phyloP scores from a whole-genome alignment of 2,888 invertebrate species.

The Andrena chrysosceles region DNA sequence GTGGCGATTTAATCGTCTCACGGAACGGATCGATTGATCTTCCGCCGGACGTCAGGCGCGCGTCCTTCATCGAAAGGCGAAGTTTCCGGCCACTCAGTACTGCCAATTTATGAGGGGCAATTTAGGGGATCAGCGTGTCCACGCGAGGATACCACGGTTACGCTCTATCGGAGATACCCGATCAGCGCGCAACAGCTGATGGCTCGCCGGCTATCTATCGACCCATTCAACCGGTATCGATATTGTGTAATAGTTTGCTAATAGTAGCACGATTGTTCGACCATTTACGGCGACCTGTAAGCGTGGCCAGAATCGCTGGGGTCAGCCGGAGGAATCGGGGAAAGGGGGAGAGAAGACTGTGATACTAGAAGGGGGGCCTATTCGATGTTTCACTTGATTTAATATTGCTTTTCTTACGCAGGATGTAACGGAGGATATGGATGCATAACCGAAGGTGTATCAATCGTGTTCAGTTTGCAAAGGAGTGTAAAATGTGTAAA shows the following conservation, averaged over 20 bases:
- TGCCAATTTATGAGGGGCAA: conserved; percentile 65
- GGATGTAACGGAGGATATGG: no score
- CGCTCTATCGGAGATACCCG: conserved; percentile 70
- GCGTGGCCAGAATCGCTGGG: conserved; percentile 52
- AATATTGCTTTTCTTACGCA: no score
- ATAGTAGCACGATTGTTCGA: conserved; percentile 79
- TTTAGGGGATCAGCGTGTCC: conserved; percentile 64
- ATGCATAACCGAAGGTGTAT: no score
- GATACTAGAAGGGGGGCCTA: not conserved
- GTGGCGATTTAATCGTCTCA: conserved; percentile 20
- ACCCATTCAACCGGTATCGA: conserved; percentile 73
- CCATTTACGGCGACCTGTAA: conserved; percentile 66
- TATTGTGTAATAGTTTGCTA: conserved; percentile 79
- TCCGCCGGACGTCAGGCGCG: conserved; percentile 12
- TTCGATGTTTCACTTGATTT: no score
- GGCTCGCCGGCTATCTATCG: conserved; percentile 74
- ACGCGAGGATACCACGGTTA: conserved; percentile 50
- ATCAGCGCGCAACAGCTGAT: conserved; percentile 80
- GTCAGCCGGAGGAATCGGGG: conserved; percentile 19
- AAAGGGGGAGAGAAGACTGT: conserved; percentile 30
- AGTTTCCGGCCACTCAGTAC: conserved; percentile 32
- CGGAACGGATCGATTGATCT: conserved; percentile 9
- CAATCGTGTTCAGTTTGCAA: no score
- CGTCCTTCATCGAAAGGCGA: conserved; percentile 33
- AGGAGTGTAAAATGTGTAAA: no score